Base-by-base conservation (phyloP, 2,113 vertebrate genomes). In the Charadrius vociferus region DNA sequence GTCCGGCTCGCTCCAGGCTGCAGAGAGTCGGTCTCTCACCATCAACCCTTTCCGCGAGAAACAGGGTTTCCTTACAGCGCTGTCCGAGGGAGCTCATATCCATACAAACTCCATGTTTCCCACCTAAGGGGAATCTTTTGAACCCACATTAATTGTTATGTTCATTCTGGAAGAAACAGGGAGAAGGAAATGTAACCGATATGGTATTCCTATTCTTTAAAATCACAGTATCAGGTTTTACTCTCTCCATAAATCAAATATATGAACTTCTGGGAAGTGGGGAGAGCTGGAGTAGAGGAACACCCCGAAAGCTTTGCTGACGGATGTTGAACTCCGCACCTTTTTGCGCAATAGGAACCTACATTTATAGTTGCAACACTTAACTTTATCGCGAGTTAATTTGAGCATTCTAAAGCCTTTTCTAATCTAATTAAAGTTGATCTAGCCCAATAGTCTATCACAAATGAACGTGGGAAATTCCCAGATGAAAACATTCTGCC, bases 81-180 rank as follows among this genome's bases (percentile, higher is more conserved):
- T 30, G 37, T 10, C 32, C 7, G 0, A 32, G 4, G 18, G 5
- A 70, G 37, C 3, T 27, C 17, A 0, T 0, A 16, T 0, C 63
- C 37, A 0, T 4, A 0, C 0, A 14, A 22, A 41, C 5, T n/a
- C 53, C 10, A 0, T 1, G 3, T 15, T 30, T 11, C 43, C 43
- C 67, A 86, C 59, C 47, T 18, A 45, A 27, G 12, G 18, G 37
- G 39, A 71, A 18, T 14, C 29, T 47, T 59, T 11, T 6, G n/a
- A 53, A 9, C 26, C 18, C 55, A 55, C 9, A 7, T 3, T 11
- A 1, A 59, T 34, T 65, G 4, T 7, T 36, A 13, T 0, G 2
- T 3, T 50, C 45, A 1, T 9, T 77, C 49, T 34, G 34, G 19
- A 65, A 39, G 34, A 81, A 78, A 50, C 1, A 12, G 19, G 9